Conservation (phyloP, 2,113 vertebrate genomes). For the Protobothrops flavoviridis region DNA sequence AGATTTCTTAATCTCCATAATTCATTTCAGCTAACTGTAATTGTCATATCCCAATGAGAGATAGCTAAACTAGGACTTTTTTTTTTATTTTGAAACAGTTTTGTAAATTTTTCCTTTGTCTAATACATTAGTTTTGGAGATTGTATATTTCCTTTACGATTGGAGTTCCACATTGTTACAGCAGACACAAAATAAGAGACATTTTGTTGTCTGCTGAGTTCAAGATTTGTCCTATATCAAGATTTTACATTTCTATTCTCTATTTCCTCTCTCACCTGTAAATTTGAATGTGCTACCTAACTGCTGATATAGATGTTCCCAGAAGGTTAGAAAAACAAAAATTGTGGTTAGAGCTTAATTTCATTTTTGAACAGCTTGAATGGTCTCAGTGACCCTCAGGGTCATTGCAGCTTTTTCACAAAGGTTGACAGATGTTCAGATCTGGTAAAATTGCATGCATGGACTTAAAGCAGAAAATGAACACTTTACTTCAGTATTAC, state of each 20-base stretch:
- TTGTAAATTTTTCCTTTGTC: neutral
- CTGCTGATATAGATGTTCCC: conserved; percentile 40
- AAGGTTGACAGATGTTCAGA: conserved; percentile 39
- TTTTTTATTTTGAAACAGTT: neutral
- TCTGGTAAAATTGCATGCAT: conserved; percentile 33
- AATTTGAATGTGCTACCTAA: conserved; percentile 39
- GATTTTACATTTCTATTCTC: conserved; percentile 6
- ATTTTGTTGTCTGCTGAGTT: neutral
- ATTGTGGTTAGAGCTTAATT: conserved; percentile 45
- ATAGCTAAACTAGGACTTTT: neutral
- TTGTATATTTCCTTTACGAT: neutral
- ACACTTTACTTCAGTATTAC: neutral
- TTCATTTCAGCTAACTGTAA: neutral
- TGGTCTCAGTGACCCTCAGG: conserved; percentile 40
- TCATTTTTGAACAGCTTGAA: conserved; percentile 48
- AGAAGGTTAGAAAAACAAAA: conserved; percentile 37
- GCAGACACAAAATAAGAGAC: neutral
- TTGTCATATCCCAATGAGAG: neutral
- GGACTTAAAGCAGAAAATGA: conserved; percentile 30
- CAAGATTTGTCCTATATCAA: neutral
- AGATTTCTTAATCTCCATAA: neutral
- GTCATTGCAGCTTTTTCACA: conserved; percentile 20
- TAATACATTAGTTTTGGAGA: neutral
- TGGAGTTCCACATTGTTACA: neutral
- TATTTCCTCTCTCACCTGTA: conserved; percentile 7